Percentiles rank a stretch among this genome's conserved stretches.
These are phyloP conservation scores for Hippasteria phrygiana DNA, from an alignment of 53 echinoderm and acorn worm genomes.

Conservation along the genomic window DNA sequence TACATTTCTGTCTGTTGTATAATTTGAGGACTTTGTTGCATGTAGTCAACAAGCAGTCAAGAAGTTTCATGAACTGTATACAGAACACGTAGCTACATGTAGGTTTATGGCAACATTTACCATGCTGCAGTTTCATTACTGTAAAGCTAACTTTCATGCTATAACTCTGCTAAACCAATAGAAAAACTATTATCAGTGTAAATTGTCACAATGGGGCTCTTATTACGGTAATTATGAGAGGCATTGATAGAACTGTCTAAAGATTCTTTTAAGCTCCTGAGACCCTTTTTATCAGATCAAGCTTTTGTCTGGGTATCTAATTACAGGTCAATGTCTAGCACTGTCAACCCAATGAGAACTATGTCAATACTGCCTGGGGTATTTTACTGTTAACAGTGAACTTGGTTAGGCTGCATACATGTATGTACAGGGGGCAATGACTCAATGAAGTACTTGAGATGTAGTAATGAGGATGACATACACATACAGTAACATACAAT, in stretches of 20 bases:
- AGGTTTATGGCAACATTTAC: too few relatives aligned
- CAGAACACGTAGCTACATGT: too few relatives aligned
- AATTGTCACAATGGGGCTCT: background rate
- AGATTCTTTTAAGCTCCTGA: background rate
- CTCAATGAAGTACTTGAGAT: background rate
- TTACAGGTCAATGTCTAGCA: slow-evolving; percentile 41
- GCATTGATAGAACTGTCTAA: background rate
- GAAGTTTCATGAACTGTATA: too few relatives aligned
- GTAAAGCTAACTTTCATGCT: background rate
- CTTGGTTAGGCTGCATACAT: background rate
- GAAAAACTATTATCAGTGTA: background rate
- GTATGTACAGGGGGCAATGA: background rate
- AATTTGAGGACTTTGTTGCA: too few relatives aligned
- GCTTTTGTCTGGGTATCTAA: slow-evolving; percentile 18
- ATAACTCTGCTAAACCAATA: background rate
- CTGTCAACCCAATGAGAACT: slow-evolving; percentile 15
- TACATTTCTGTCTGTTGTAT: too few relatives aligned
- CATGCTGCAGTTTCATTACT: background rate
- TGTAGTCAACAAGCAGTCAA: too few relatives aligned
- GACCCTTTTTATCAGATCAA: background rate
- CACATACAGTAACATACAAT: background rate
- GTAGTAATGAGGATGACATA: background rate
- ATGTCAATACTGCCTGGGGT: background rate
- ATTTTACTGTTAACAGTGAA: background rate
- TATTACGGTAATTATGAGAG: background rate